Evolutionary conservation across 2,888 invertebrate species (phyloP).

Genomic region (Xanthorhoe designata): DNA sequence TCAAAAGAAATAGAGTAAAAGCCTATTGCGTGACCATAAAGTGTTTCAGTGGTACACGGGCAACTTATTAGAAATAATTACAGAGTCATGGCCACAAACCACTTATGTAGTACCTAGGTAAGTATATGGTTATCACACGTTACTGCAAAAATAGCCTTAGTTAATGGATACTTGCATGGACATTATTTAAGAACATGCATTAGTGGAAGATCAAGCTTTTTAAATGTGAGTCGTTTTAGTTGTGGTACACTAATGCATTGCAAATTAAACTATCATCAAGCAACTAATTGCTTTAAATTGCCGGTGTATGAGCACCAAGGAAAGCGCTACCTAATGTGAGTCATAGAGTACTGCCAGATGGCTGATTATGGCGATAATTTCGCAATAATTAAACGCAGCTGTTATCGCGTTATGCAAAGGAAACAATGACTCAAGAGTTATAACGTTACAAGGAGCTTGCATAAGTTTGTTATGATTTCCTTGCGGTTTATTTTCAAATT

Average conservation of each 20-base stretch:
- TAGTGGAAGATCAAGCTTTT: too few relatives aligned
- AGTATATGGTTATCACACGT: too few relatives aligned
- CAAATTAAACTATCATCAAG: background rate
- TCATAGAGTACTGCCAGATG: constrained; percentile 60
- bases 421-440: constrained; percentile 45
- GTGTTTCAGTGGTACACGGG: constrained; percentile 12
- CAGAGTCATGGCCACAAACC: too few relatives aligned
- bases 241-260: background rate
- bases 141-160: too few relatives aligned
- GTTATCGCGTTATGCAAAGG: constrained; percentile 58
- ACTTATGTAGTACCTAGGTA: too few relatives aligned
- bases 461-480: constrained; percentile 28
- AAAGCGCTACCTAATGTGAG: constrained; percentile 51
- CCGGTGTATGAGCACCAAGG: constrained; percentile 13
- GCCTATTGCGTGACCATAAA: constrained; percentile 39
- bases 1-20: constrained; percentile 26
- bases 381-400: constrained; percentile 63
- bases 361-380: constrained; percentile 56
- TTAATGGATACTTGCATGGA: too few relatives aligned
- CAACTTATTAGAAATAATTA: background rate
- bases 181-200: too few relatives aligned
- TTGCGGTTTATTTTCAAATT: background rate
- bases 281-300: constrained; percentile 11
- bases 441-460: constrained; percentile 29
- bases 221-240: background rate